phyloP scores from a whole-genome alignment of 1,140 invertebrate species.

The Spodoptera frugiperda region DNA sequence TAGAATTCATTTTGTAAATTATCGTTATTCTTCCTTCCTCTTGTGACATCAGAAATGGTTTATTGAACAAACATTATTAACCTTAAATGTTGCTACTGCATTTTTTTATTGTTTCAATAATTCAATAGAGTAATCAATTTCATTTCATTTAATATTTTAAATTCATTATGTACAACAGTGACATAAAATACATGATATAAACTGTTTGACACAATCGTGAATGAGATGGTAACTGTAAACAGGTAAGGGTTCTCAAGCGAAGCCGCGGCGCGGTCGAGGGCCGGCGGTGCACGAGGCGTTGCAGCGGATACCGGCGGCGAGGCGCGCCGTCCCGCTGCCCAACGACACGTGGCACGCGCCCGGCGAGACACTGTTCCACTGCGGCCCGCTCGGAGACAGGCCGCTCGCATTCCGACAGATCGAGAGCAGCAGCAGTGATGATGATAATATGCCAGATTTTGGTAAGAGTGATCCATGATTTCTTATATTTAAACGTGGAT shows the following conservation, averaged over 20 bases:
- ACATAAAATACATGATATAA: too few species aligned
- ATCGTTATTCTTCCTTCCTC: not conserved
- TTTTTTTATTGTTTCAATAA: too few species aligned
- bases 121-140: not conserved
- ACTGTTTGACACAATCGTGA: not conserved
- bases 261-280: slow-evolving; percentile 73
- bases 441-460: slow-evolving; percentile 79
- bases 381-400: slow-evolving; percentile 73
- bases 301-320: slow-evolving; percentile 80
- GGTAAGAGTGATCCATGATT: too few species aligned
- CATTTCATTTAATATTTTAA: not conserved
- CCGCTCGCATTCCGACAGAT: slow-evolving; percentile 64
- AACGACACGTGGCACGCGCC: slow-evolving; percentile 81
- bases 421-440: slow-evolving; percentile 79
- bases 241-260: slow-evolving; percentile 72
- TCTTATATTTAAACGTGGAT: too few species aligned
- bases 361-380: slow-evolving; percentile 78
- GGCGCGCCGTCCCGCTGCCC: slow-evolving; percentile 61
- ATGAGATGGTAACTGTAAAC: not conserved
- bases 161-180: too few species aligned
- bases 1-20: slow-evolving; percentile 1
- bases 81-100: too few species aligned
- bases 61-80: too few species aligned
- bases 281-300: slow-evolving; percentile 83
- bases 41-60: not conserved